Evolutionary conservation across 2,888 invertebrate species (phyloP), one percentile per base, ranked within the genome.

Genomic region (Pyrrhia umbra): DNA sequence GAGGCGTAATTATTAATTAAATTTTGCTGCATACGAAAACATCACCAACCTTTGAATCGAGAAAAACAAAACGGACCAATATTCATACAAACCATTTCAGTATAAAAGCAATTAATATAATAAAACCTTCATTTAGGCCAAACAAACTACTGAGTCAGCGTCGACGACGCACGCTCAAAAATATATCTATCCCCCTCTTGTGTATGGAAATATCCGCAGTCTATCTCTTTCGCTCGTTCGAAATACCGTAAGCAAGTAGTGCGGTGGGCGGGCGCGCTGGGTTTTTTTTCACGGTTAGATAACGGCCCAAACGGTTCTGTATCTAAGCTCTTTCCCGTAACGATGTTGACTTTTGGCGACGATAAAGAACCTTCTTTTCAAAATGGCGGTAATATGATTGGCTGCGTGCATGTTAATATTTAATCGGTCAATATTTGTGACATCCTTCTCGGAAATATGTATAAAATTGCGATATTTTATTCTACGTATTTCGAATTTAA

Each of bases 281-380:
- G 76, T 86, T 88, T 92, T 94, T 94, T 94, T 94, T 93, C 90
- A 90, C 91, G 88, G 93, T 89, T 92, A 94, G 90, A 90, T 94
- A 93, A 92, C 94, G 93, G 93, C 85, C 85, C 80, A 83, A 89
- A 88, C 89, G 84, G 87, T 85, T 76, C 83, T 77, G 81, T 84
- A 85, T 88, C 88, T 85, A 86, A 87, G 82, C 81, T 80, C 80
- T 75, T 89, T 87, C 84, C 86, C 85, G 88, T 88, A 85, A 85
- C 87, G 84, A 83, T 85, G 86, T 87, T 88, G 85, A 86, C 86
- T 89, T 90, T 89, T 81, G 89, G 88, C 69, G 84, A 85, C 83
- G 80, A 79, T 69, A 79, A 76, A 79, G 65, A 76, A 66, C 52
- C 56, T 62, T 67, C 62, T 77, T 25, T 54, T 60, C 75, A 79